phyloP scores from a whole-genome alignment of 2,797 vertebrate species.

The Sebastes iracundus region DNA sequence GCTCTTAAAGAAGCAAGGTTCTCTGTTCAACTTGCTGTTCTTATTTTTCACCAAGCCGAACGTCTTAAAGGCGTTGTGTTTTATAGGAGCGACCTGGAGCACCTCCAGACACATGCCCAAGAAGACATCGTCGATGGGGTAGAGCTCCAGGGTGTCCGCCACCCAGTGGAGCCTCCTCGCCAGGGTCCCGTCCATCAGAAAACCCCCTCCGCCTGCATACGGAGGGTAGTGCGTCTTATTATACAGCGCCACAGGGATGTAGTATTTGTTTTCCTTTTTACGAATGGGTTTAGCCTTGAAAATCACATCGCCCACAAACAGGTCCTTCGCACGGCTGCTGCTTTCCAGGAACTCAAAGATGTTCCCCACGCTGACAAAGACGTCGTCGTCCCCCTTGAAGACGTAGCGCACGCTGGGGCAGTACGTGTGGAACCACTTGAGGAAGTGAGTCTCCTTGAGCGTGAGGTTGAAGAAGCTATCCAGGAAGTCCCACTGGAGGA shows the following conservation, averaged over 20 bases:
- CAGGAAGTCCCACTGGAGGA: slow-evolving; percentile 96
- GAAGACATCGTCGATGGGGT: slow-evolving; percentile 96
- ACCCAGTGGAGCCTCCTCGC: slow-evolving; percentile 85
- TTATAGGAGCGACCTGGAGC: slow-evolving; percentile 86
- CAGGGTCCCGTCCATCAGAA: slow-evolving; percentile 89
- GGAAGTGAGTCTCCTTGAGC: slow-evolving; percentile 96
- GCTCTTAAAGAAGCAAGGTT: slow-evolving; percentile 92
- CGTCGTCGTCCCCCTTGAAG: slow-evolving; percentile 96
- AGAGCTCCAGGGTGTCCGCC: slow-evolving; percentile 89
- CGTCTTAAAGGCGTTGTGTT: slow-evolving; percentile 93
- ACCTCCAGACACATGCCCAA: slow-evolving; percentile 96
- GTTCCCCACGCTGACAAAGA: slow-evolving; percentile 92
- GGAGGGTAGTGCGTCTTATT: slow-evolving; percentile 90
- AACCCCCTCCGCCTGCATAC: slow-evolving; percentile 94
- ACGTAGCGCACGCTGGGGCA: slow-evolving; percentile 86
- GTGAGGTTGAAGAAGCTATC: slow-evolving; percentile 99
- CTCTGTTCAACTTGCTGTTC: slow-evolving; percentile 92
- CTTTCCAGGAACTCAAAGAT: slow-evolving; percentile 90
- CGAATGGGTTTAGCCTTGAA: slow-evolving; percentile 91
- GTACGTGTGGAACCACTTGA: slow-evolving; percentile 95
- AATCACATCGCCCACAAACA: slow-evolving; percentile 93
- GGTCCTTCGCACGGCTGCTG: slow-evolving; percentile 69
- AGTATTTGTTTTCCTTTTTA: slow-evolving; percentile 94
- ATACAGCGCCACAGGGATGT: slow-evolving; percentile 89
- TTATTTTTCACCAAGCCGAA: slow-evolving; percentile 94